These are phyloP conservation scores for Carabus problematicus DNA, from an alignment of 2,888 invertebrate genomes.

Conservation along the genomic window DNA sequence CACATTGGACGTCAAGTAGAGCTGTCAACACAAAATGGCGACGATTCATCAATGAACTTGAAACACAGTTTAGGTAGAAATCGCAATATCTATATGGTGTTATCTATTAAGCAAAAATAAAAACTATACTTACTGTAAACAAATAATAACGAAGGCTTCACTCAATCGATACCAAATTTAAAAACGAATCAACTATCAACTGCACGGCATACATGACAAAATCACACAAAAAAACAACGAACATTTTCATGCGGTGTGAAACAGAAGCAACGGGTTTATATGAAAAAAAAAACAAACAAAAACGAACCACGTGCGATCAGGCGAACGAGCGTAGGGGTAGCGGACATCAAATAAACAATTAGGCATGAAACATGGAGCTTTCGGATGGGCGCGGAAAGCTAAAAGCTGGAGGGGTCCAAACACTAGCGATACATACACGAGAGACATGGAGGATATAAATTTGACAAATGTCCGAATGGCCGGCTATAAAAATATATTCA, in stretches of 20 bases:
- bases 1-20: conserved; percentile 84
- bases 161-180: conserved; percentile 25
- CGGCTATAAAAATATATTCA: conserved; percentile 42
- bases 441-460: conserved; percentile 30
- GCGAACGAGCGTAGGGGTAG: not conserved
- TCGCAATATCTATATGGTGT: not conserved
- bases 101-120: conserved; percentile 13
- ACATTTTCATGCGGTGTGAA: not conserved
- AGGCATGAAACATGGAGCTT: conserved; percentile 35
- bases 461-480: conserved; percentile 39
- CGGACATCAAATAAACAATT: conserved; percentile 41
- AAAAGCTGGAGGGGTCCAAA: conserved; percentile 10
- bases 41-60: conserved; percentile 12
- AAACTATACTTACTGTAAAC: conserved; percentile 5
- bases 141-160: conserved; percentile 2
- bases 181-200: conserved; percentile 28
- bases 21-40: conserved; percentile 57
- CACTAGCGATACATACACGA: not conserved
- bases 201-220: not conserved
- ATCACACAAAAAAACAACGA: not conserved
- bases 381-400: conserved; percentile 6
- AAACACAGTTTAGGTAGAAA: not conserved
- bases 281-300: conserved; percentile 29
- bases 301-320: conserved; percentile 34
- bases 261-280: conserved; percentile 26